Conservation (phyloP, 2,797 vertebrate species). For the Ptychadena robeensis region DNA sequence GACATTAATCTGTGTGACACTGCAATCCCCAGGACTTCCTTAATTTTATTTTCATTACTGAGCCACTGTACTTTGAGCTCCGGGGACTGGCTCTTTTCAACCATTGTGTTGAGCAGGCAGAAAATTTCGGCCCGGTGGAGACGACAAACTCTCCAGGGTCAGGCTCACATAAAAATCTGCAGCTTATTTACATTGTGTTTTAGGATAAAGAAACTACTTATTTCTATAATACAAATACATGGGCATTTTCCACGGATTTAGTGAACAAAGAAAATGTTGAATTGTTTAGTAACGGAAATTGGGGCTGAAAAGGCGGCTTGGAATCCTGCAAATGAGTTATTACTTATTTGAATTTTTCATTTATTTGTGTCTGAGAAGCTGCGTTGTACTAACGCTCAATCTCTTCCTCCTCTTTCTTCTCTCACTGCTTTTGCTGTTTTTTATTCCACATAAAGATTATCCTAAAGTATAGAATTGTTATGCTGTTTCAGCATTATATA, state of each 20-base stretch:
- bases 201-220: constrained; percentile 2
- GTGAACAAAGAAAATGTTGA: not conserved
- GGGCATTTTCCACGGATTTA: not conserved
- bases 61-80: constrained; percentile 41
- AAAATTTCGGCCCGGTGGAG: constrained; percentile 1
- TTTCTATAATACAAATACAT: not conserved
- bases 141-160: constrained; percentile 18
- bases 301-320: not conserved
- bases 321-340: not conserved
- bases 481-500: not conserved
- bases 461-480: not conserved
- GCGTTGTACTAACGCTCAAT: not conserved
- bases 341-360: not conserved
- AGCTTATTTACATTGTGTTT: constrained; percentile 13
- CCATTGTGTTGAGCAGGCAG: constrained; percentile 31
- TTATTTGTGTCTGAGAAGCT: not conserved
- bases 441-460: not conserved
- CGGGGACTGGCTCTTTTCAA: constrained; percentile 35
- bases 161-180: constrained; percentile 1
- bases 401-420: not conserved
- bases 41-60: constrained; percentile 51
- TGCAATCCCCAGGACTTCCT: constrained; percentile 36
- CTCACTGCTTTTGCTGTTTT: not conserved
- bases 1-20: constrained; percentile 47
- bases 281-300: not conserved